Conservation (phyloP, 2,797 vertebrate genomes). For the Sebastes hopkinsi region DNA sequence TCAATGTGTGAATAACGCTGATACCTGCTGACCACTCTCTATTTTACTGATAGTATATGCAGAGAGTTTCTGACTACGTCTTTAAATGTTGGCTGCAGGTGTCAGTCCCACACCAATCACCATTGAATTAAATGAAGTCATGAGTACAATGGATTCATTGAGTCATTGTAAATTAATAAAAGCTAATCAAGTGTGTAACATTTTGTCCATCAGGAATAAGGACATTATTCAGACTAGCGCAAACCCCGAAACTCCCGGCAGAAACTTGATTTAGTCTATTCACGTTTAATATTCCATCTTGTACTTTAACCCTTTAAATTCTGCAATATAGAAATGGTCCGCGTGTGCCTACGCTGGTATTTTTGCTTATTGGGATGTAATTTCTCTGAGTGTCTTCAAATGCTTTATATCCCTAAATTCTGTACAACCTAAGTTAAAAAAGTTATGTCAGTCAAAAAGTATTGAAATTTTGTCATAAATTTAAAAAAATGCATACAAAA, state of each 20-base stretch:
- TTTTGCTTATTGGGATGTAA: no score
- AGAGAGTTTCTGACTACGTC: background rate
- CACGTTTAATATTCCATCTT: background rate
- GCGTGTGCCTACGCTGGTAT: no score
- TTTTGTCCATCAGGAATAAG: background rate
- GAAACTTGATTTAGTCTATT: background rate
- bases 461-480: no score
- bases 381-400: no score
- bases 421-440: no score
- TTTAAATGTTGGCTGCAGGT: background rate
- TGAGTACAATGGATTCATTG: background rate
- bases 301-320: background rate
- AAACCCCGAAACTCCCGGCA: accelerated
- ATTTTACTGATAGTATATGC: background rate
- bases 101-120: background rate
- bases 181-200: background rate
- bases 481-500: no score
- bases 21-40: background rate
- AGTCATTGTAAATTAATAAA: background rate
- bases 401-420: no score
- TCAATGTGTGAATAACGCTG: background rate
- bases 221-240: background rate
- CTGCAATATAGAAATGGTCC: accelerated
- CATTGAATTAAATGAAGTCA: background rate
- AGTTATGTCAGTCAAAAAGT: no score